Base-by-base conservation (phyloP, 2,113 vertebrate genomes). In the Zosterops hypoxanthus region DNA sequence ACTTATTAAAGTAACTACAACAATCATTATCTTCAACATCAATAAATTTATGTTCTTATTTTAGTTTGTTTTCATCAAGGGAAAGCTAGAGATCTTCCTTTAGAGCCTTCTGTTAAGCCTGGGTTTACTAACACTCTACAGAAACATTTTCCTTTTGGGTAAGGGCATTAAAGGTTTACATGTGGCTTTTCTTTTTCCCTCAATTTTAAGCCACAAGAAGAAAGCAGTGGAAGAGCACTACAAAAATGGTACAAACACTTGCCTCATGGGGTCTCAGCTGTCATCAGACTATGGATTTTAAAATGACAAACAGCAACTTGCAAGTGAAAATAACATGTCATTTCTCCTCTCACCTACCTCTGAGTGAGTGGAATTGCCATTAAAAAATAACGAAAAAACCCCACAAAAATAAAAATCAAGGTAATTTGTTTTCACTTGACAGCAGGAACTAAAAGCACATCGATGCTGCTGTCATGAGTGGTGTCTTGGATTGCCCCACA, bases 341-440 rank as follows among this genome's bases (percentile, higher is more conserved):
- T 77, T 90, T 71, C 47, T 90, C 65, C 64, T 77, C 77, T 91
- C 33, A 52, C 52, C 34, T 47, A 84, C 36, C 47, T 78, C 53
- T 92, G 61, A 26, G 33, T 88, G 71, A 94, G 44, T 87, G 34
- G 57, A 95, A 89, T 65, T 79, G 65, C 55, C 46, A 91, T 90
- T 90, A 65, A 63, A 73, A 31, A 33, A 3, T 2, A 22, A 29
- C 15, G 18, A 29, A 17, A 33, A 9, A n/a, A 57, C 33, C 11
- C 12, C 20, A 49, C 57, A 50, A 39, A 56, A 70, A 66, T n/a
- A 66, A 70, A 77, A 87, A 57, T 59, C 66, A 81, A 86, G 60
- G 72, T 76, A 86, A 90, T 85, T 95, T 92, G 21, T 92, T 97
- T 91, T 82, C 68, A 57, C 49, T 77, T 92, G 92, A 60, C 84